Evolutionary conservation across 2,888 invertebrate species (phyloP), one percentile per base, ranked within the genome.

Genomic region (Archaeoteleia sp.): DNA sequence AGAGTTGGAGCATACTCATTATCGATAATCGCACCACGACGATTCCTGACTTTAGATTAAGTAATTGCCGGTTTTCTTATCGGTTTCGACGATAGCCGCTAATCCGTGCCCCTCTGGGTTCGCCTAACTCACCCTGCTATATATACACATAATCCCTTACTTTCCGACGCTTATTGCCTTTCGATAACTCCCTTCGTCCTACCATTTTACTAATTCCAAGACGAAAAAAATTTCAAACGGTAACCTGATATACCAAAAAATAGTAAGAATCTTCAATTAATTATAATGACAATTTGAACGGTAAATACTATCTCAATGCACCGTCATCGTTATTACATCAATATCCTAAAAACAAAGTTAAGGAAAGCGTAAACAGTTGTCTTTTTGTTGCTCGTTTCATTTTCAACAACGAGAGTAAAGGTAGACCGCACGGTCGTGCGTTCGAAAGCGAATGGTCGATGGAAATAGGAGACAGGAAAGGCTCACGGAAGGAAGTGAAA

Each of bases 1-100:
- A 71, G 66, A 63, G 48, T 62, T 37, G 45, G 61, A 54, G 72
- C 58, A 70, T 73, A 74, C 75, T 74, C 74, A 75, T 78, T 78
- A 77, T 65, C 72, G 74, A 72, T 78, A 78, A 80, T 80, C 72
- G 70, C 69, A 70, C 58, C 43, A 62, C 67, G 76, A 74, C 76
- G 77, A 78, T 78, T 74, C 67, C 67, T 17, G 55, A 66, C 63
- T 37, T 62, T 55, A 77, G 77, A 79, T 81, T 79, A 78, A 79
- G 77, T 79, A 79, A 81, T 80, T 78, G 74, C 70, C 55, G 69
- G 70, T 73, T 74, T 67, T 74, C 70, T 78, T 78, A 76, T 79
- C 78, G 73, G 65, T 32, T 40, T 30, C 66, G 63, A 57, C 62
- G 63, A 54, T 69, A 68, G 67, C 66, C 54, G 57, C 54, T 71